Percentiles rank a stretch among this genome's conserved stretches.
These are phyloP conservation scores for Orchesella cincta DNA, from an alignment of 1,140 invertebrate species.

Conservation along the genomic window DNA sequence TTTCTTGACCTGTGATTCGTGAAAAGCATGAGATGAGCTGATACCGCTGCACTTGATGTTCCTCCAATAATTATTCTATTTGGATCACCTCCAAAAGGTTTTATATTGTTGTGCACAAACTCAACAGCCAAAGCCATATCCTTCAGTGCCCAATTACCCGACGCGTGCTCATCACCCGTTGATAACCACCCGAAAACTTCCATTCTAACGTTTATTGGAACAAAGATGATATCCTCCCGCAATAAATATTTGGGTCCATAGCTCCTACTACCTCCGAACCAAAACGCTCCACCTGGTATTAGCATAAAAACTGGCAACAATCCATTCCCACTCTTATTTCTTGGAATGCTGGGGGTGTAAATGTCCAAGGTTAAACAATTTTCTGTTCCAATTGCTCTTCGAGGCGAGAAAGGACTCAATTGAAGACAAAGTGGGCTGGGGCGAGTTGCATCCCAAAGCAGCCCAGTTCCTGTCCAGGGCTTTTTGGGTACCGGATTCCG, in stretches of 20 bases:
- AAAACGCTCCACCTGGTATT: not conserved
- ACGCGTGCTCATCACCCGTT: conserved; percentile 3
- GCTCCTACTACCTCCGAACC: not conserved
- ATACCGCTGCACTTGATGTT: not conserved
- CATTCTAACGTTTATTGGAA: not conserved
- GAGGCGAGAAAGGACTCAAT: conserved; percentile 20
- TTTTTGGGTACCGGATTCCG: conserved; percentile 18
- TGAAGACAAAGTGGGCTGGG: conserved; percentile 30
- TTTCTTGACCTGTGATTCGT: not conserved
- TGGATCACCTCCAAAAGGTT: not conserved
- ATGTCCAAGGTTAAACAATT: conserved; percentile 36
- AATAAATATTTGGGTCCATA: not conserved
- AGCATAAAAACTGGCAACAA: not conserved
- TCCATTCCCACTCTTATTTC: not conserved
- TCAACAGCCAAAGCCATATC: not conserved
- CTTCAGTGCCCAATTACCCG: not conserved
- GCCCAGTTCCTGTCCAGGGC: conserved; percentile 31
- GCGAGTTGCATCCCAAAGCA: conserved; percentile 1
- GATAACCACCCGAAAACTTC: not conserved
- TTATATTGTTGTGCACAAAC: not conserved
- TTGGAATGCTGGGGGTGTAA: conserved; percentile 12
- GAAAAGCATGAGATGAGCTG: not conserved
- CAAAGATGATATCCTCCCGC: conserved; percentile 1
- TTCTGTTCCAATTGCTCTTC: conserved; percentile 15
- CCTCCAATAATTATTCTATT: not conserved